These are phyloP conservation scores for Anniella stebbinsi DNA, from an alignment of 2,797 vertebrate genomes.

Conservation along the genomic window DNA sequence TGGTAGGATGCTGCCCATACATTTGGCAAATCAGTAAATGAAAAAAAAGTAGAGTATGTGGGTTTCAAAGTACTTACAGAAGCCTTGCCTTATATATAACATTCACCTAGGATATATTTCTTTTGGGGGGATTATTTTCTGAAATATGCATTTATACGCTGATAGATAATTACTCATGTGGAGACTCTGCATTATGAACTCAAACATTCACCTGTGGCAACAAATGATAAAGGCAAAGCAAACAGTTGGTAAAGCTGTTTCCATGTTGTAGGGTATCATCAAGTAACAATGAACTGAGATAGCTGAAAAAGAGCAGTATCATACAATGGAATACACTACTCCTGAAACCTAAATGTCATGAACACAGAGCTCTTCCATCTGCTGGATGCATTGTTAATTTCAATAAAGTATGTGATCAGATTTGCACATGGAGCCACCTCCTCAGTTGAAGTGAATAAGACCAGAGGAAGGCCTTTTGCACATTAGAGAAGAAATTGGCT, in stretches of 20 bases:
- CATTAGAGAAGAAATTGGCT: neutral
- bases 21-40: conserved; percentile 20
- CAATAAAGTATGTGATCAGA: neutral
- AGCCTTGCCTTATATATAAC: neutral
- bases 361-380: neutral
- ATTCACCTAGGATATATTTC: neutral
- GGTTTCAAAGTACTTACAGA: neutral
- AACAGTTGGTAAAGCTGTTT: neutral
- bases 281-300: neutral
- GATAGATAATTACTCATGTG: neutral
- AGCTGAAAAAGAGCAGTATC: neutral
- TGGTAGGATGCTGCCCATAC: neutral
- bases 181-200: neutral
- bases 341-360: neutral
- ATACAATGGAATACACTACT: neutral
- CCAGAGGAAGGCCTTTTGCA: neutral
- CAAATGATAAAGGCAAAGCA: neutral
- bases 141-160: neutral
- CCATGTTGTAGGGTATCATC: neutral
- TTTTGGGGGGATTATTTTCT: neutral
- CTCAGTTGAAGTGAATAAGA: neutral
- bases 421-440: too few species aligned
- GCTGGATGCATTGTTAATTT: too few species aligned
- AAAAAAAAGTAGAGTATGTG: neutral
- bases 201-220: neutral